phyloP scores from a whole-genome alignment of 23 tunicate genomes.

The Styela plicata region DNA sequence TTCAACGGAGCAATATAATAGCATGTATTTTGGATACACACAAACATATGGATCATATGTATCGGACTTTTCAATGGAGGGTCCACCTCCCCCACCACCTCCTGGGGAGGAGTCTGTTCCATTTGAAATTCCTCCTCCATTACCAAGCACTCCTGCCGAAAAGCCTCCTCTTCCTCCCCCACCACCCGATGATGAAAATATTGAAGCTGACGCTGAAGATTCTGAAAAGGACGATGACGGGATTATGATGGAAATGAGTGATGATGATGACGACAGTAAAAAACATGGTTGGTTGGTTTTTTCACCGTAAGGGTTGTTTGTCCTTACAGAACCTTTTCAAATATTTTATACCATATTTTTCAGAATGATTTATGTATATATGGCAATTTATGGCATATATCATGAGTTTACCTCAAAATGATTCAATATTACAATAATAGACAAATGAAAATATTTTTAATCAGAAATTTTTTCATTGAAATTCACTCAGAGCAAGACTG shows the following conservation, averaged over 20 bases:
- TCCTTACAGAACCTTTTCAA: too few relatives aligned
- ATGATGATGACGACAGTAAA: conserved; percentile 50
- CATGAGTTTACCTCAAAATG: too few relatives aligned
- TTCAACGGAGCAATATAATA: not conserved
- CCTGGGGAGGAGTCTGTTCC: conserved; percentile 10
- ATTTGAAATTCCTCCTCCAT: conserved; percentile 10
- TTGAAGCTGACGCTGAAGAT: conserved; percentile 6
- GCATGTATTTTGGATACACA: not conserved
- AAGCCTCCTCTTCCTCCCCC: conserved; percentile 25
- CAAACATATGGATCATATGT: not conserved
- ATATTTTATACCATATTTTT: too few relatives aligned
- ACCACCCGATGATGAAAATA: conserved; percentile 17
- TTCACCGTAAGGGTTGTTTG: too few relatives aligned
- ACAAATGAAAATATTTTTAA: too few relatives aligned
- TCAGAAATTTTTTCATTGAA: too few relatives aligned
- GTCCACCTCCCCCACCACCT: conserved; percentile 3
- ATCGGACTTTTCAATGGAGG: not conserved
- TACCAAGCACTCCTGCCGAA: conserved; percentile 14
- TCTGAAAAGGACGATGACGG: conserved; percentile 48
- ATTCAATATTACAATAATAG: too few relatives aligned
- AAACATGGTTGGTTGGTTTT: not conserved
- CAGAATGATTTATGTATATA: too few relatives aligned
- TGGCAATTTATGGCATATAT: too few relatives aligned
- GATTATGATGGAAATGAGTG: conserved; percentile 95
- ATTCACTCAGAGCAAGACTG: too few relatives aligned